Base-by-base conservation (phyloP, 2,797 vertebrate genomes). In the Anguilla anguilla region DNA sequence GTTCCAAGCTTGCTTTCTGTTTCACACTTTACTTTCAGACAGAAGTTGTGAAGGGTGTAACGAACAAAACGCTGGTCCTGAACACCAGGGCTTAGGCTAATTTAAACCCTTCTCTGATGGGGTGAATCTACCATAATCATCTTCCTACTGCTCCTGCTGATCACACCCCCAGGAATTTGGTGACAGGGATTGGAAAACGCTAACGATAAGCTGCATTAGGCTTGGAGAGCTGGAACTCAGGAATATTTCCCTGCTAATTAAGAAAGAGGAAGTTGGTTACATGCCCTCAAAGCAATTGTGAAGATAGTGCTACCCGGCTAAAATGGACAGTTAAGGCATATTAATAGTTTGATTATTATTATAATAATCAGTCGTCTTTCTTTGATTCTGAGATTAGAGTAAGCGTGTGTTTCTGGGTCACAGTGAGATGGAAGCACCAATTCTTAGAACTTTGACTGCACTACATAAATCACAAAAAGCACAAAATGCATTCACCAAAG, bases 401-500 rank as follows among this genome's bases (percentile, higher is more conserved):
- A 77, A 77, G 72, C 39, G 72, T 2, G 64, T 4, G 7, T 35
- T 74, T 74, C 31, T 35, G 35, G 72, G 72, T 77, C 72, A 81
- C 17, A 74, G 10, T 46, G 77, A 81, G 11, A 46, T 46, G 17
- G 39, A 79, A 22, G 39, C 3, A 6, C 19, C 4, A 5, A 43
- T 46, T 46, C 35, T 81, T 43, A 43, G 43, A 43, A 43, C 19
- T 82, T 25, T 22, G 10, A 25, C 43, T 10, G 9, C 79, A 25
- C 43, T 25, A n/a, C 28, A 82, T 82, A 82, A 49, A 51, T 82
- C 43, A 6, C 9, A 82, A 22, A 82, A n/a, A 82, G 46, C 79
- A 82, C 43, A 49, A 49, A 82, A 82, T 82, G 31, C 15, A 77
- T 77, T 77, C 72, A 39, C 35, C 35, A 77, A 77, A 19, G 72